Evolutionary conservation across 2,888 invertebrate genomes (phyloP).

Genomic region (Harpagoxenus sublaevis): DNA sequence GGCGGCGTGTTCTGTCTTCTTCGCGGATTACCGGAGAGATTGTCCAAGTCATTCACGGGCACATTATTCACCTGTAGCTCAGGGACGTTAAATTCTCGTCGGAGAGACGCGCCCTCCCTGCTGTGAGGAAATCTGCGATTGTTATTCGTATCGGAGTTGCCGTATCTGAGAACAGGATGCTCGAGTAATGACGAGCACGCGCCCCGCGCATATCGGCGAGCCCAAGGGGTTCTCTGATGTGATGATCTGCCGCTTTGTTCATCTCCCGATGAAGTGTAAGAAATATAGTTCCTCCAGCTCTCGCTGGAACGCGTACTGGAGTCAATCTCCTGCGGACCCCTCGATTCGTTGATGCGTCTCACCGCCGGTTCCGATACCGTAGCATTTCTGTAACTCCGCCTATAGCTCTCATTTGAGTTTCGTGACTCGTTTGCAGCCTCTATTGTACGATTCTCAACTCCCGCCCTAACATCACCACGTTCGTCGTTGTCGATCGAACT

Average conservation of each 20-base stretch:
- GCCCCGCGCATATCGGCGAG: conserved; percentile 2
- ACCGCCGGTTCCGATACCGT: conserved; percentile 14
- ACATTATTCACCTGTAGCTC: conserved; percentile 89
- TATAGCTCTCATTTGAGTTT: conserved; percentile 13
- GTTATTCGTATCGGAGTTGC: conserved; percentile 24
- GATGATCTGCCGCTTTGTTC: conserved; percentile 22
- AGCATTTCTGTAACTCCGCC: conserved; percentile 34
- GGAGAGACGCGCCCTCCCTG: conserved; percentile 42
- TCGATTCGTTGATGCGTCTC: conserved; percentile 33
- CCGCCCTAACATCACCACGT: conserved; percentile 42
- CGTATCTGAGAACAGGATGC: conserved; percentile 33
- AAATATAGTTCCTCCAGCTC: background rate
- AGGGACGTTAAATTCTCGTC: conserved; percentile 85
- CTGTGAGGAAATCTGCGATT: conserved; percentile 31
- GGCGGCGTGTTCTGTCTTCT: conserved; percentile 59
- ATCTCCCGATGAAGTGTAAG: conserved; percentile 2
- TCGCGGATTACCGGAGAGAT: conserved; percentile 60
- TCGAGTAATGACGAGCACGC: background rate
- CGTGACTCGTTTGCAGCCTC: conserved; percentile 26
- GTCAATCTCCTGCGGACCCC: conserved; percentile 14
- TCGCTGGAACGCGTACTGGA: background rate
- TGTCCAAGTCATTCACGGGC: conserved; percentile 85
- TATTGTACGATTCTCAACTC: conserved; percentile 5
- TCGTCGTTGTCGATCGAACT: conserved; percentile 57
- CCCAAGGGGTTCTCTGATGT: conserved; percentile 10